phyloP scores from a whole-genome alignment of 2,888 invertebrate genomes.

The Polyploca ridens region DNA sequence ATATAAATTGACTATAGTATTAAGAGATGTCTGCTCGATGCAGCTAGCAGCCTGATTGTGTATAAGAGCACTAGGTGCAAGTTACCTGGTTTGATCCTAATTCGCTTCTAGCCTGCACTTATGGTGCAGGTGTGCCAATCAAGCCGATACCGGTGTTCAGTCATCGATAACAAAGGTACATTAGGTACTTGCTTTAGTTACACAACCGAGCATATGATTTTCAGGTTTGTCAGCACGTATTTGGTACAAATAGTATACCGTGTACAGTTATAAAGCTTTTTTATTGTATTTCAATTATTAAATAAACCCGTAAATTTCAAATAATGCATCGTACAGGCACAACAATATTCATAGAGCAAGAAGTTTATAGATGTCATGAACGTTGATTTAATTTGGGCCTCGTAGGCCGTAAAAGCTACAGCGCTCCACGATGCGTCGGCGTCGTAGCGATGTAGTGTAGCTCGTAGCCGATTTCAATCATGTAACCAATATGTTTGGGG shows the following conservation, averaged over 20 bases:
- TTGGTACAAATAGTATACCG: too few species aligned
- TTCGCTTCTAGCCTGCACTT: conserved; percentile 54
- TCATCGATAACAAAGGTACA: conserved; percentile 33
- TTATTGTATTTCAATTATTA: too few species aligned
- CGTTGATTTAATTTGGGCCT: background rate
- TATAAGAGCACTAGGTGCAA: conserved; percentile 31
- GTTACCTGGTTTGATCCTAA: conserved; percentile 57
- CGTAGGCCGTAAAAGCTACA: conserved; percentile 17
- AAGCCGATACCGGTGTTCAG: conserved; percentile 36
- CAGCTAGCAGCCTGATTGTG: background rate
- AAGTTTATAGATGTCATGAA: too few species aligned
- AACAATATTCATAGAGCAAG: too few species aligned
- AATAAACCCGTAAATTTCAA: too few species aligned
- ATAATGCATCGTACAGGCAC: too few species aligned
- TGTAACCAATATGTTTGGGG: conserved; percentile 11
- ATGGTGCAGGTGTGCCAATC: conserved; percentile 26
- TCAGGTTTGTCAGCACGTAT: background rate
- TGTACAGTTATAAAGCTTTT: too few species aligned
- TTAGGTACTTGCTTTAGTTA: background rate
- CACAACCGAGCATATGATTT: background rate
- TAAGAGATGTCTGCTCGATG: background rate
- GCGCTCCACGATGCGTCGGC: conserved; percentile 24
- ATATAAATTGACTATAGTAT: background rate
- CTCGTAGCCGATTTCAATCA: conserved; percentile 29
- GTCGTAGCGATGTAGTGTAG: conserved; percentile 26